Base-by-base conservation (phyloP, 2,113 vertebrate genomes). In the Ranitomeya imitator region DNA sequence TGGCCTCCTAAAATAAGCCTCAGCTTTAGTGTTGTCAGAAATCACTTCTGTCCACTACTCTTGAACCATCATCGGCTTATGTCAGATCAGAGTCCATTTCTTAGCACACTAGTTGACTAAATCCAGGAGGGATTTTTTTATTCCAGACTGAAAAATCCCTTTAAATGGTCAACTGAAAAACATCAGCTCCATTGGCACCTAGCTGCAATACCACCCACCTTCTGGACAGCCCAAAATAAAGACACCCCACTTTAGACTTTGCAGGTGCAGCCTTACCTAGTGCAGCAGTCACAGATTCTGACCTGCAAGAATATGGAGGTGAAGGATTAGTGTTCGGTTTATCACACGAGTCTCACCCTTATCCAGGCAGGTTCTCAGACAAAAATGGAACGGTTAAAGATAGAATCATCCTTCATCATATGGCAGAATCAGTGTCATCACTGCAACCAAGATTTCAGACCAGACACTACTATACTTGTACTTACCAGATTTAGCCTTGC, bases 351-450 rank as follows among this genome's bases (percentile, higher is more conserved):
- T 45, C 37, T 16, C 18, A 0, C 19, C 12, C 0, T 51, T 18
- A 74, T 19, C 4, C 31, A 23, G 31, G 16, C 16, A 76, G 73
- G 73, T 60, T 92, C 93, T 94, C 94, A 94, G 94, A 88, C 0
- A 8, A 54, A 86, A 26, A n/a, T 73, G 91, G 93, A 94, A 94
- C 93, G 89, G 91, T 90, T 92, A 79, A 37, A 14, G 31, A 71
- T 89, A 65, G 90, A 91, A 93, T 94, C 94, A 94, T 31, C 31
- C 90, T 0, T 15, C 54, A 18, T 94, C 94, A 94, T 93, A 52
- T 93, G 94, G 94, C 94, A 93, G 93, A 94, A 94, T 94, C 93
- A 86, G 3, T 91, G 89, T 91, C 94, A 94, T 94, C 94, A 94
- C n/a, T 23, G 92, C 86, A 91, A 93, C 93, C 91, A 86, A 52